Evolutionary conservation across 2,797 vertebrate genomes (phyloP), one percentile per base, ranked within the genome.

Genomic region (Melanotaenia pygmaea): DNA sequence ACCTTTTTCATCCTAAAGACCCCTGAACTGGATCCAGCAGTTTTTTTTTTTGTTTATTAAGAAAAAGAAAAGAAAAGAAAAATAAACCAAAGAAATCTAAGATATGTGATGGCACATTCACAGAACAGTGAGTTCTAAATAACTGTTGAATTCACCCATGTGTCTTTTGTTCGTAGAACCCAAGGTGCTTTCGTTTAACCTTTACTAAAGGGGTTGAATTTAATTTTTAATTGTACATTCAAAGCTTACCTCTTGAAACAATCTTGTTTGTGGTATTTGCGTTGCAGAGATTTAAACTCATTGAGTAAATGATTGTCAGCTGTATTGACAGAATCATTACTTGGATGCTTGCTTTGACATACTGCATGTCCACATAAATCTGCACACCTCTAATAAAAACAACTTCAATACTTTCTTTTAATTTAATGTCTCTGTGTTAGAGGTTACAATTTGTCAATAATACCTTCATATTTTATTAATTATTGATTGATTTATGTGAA

Each of bases 381-480:
- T 26, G 26, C 20, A 22, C 12, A 24, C 4, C 5, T 14, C 51
- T 53, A 24, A 26, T 8, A 20, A 50, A 26, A 53, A 38, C n/a
- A 37, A 47, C 61, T 62, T 85, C 28, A 79, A 69, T 83, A 68
- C 82, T 89, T 64, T 35, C 8, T 9, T 32, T 57, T 58, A 47
- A 51, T 61, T 69, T 70, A 24, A 47, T 66, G 45, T 79, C 45
- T 70, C 35, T 60, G 57, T 16, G 28, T 64, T 54, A 75, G 30
- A 62, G 64, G 54, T 65, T 80, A 59, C 74, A 73, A 76, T 80
- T 74, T 79, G 63, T 78, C 68, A 60, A 24, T 76, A 50, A 37
- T 72, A 60, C 35, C 47, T 73, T 7, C 70, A 67, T 83, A 59
- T 82, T 87, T 80, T 81, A 90, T 85, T 67, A 74, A 82, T 74